phyloP scores from a whole-genome alignment of 2,888 invertebrate species.

The Sialis fuliginosa region DNA sequence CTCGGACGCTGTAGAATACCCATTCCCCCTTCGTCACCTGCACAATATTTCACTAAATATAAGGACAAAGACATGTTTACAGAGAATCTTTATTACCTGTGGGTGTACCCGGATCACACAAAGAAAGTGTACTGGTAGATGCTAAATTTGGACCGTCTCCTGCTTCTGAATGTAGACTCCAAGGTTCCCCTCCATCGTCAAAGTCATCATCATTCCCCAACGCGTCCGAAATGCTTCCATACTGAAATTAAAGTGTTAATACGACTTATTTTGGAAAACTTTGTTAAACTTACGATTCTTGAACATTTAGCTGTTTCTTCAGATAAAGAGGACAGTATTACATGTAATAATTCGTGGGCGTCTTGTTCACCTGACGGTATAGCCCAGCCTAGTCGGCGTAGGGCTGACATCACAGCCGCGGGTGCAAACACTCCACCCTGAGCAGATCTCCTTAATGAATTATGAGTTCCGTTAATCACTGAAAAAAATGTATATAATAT shows the following conservation, averaged over 20 bases:
- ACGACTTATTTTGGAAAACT: neutral
- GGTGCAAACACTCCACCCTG: conserved; percentile 40
- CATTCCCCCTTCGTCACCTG: conserved; percentile 1
- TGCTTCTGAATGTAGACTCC: conserved; percentile 16
- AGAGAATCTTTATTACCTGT: neutral
- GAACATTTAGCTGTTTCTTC: conserved; percentile 55
- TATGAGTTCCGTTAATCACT: conserved; percentile 59
- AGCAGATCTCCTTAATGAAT: conserved; percentile 34
- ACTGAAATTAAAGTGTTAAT: conserved; percentile 19
- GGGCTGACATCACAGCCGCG: conserved; percentile 50
- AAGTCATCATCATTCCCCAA: conserved; percentile 32
- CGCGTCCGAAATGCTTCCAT: conserved; percentile 61
- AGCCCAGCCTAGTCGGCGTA: conserved; percentile 66
- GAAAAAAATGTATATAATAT: conserved; percentile 9
- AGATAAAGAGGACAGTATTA: conserved; percentile 75
- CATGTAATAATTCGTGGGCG: conserved; percentile 83
- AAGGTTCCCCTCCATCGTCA: conserved; percentile 26
- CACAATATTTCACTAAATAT: conserved; percentile 1
- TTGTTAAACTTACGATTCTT: conserved; percentile 29
- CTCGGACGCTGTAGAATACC: conserved; percentile 17
- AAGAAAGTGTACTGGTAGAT: conserved; percentile 8
- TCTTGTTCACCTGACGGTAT: conserved; percentile 85
- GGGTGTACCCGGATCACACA: conserved; percentile 10
- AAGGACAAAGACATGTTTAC: too few relatives aligned
- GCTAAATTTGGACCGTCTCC: conserved; percentile 12